Evolutionary conservation across 2,888 invertebrate species (phyloP).

Genomic region (Antheraea assamensis): DNA sequence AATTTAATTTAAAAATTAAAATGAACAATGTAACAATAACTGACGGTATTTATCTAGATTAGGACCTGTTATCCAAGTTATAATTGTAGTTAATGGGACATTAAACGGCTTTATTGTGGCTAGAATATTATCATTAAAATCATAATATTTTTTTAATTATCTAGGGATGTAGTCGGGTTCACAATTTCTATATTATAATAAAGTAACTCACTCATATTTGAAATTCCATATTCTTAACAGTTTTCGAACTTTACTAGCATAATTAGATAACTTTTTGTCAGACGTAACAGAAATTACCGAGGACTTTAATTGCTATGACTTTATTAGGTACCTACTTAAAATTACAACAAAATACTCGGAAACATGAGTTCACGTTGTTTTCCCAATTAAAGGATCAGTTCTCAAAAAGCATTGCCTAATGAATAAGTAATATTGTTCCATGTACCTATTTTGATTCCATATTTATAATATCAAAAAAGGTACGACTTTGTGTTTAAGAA

Average conservation of each 20-base stretch:
- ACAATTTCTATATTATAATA: background rate
- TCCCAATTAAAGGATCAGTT: background rate
- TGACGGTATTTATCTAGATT: background rate
- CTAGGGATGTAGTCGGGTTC: background rate
- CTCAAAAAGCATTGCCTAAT: background rate
- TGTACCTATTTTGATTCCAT: background rate
- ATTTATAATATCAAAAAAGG: background rate
- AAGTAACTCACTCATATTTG: background rate
- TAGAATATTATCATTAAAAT: background rate
- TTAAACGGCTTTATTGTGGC: background rate
- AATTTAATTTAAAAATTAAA: too few relatives aligned
- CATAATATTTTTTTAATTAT: background rate
- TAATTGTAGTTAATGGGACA: background rate
- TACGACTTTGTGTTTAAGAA: background rate
- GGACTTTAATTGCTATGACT: background rate
- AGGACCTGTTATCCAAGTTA: background rate
- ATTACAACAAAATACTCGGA: background rate
- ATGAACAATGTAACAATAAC: background rate
- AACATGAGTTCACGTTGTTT: background rate
- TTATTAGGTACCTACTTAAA: background rate
- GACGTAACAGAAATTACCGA: background rate
- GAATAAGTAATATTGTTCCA: background rate
- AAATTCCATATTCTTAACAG: background rate
- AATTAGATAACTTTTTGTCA: background rate
- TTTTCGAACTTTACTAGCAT: background rate